These are phyloP conservation scores for Echinops telfairi DNA, from an alignment of 2,113 vertebrate species.

Conservation along the genomic window DNA sequence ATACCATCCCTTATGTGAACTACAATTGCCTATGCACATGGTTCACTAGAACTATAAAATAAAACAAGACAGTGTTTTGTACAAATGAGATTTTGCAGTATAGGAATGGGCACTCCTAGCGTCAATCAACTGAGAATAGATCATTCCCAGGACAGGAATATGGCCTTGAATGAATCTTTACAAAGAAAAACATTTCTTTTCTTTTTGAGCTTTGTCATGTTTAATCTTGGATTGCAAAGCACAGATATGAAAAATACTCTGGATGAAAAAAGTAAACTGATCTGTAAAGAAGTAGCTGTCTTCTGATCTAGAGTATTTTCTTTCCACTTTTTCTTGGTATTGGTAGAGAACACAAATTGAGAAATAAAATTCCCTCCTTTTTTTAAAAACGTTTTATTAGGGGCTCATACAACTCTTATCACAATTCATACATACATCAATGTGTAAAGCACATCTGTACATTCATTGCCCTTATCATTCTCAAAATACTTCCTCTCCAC, in stretches of 20 bases:
- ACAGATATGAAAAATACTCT: background rate
- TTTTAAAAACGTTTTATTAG: no score
- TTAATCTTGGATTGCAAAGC: background rate
- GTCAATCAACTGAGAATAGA: background rate
- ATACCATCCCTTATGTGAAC: background rate
- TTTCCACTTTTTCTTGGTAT: background rate
- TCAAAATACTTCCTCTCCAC: no score
- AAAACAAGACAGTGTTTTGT: background rate
- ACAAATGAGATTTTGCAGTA: background rate
- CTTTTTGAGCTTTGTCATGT: background rate
- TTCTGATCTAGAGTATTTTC: background rate
- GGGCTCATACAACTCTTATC: no score
- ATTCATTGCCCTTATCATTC: no score
- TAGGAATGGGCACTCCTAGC: background rate
- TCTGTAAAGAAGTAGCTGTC: background rate
- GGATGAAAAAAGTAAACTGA: background rate
- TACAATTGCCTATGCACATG: background rate
- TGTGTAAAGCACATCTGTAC: no score
- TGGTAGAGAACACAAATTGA: background rate
- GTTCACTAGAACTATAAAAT: background rate
- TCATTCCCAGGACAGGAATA: background rate
- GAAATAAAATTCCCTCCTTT: background rate
- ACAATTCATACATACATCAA: no score
- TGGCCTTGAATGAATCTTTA: conserved; percentile 32
- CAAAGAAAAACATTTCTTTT: background rate